phyloP scores from a whole-genome alignment of 2,797 vertebrate genomes.

The Chromobotia macracanthus region DNA sequence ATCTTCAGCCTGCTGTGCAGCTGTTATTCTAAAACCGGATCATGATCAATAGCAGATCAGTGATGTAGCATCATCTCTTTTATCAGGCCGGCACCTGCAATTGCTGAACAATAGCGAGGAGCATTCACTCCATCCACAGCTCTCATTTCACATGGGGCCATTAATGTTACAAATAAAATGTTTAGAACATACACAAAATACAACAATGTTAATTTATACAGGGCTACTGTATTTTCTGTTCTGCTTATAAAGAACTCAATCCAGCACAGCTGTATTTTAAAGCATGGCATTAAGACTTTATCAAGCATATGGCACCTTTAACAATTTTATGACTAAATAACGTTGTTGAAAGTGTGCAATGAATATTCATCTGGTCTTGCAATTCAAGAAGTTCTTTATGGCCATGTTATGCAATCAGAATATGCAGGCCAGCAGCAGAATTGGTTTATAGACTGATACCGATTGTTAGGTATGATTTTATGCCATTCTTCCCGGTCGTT shows the following conservation, averaged over 20 bases:
- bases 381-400: neutral
- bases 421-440: constrained; percentile 10
- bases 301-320: constrained; percentile 39
- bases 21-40: constrained; percentile 43
- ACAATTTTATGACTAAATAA: constrained; percentile 29
- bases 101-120: neutral
- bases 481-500: constrained; percentile 6
- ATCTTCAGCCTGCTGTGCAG: constrained; percentile 15
- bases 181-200: neutral
- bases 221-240: neutral
- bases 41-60: constrained; percentile 47
- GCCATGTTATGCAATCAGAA: constrained; percentile 1
- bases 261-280: constrained; percentile 32
- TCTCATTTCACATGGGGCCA: too few species aligned
- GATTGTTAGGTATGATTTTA: constrained; percentile 31
- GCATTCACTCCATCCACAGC: neutral
- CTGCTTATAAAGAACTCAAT: neutral
- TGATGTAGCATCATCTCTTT: constrained; percentile 37
- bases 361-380: constrained; percentile 37
- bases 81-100: constrained; percentile 21
- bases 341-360: constrained; percentile 24
- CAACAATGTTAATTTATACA: neutral
- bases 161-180: neutral
- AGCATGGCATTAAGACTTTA: constrained; percentile 22
- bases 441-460: constrained; percentile 11